These are phyloP conservation scores for Cyclura pinguis DNA, from an alignment of 2,797 vertebrate species.

Conservation along the genomic window DNA sequence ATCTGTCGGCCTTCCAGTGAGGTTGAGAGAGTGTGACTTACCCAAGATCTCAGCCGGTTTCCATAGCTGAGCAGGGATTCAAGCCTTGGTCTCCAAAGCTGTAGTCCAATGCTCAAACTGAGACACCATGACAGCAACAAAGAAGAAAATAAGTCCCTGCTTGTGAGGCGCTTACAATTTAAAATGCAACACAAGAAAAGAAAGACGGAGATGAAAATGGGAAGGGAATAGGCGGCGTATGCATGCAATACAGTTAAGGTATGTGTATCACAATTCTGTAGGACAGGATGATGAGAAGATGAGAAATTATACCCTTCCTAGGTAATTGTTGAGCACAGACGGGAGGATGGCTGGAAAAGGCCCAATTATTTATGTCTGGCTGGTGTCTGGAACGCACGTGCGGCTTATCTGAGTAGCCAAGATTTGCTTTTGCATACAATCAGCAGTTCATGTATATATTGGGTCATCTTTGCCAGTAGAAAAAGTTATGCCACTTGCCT, in stretches of 20 bases:
- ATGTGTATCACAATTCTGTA: not conserved
- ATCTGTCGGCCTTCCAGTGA: too few relatives aligned
- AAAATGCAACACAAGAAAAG: not conserved
- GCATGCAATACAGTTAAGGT: too few relatives aligned
- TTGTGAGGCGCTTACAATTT: not conserved
- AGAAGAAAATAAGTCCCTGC: not conserved
- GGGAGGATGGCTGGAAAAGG: not conserved
- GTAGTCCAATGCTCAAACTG: too few relatives aligned
- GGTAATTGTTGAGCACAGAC: not conserved
- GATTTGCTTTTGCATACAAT: not conserved
- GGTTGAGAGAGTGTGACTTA: too few relatives aligned
- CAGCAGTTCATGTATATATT: too few relatives aligned
- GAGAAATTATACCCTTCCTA: not conserved
- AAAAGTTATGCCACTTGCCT: too few relatives aligned
- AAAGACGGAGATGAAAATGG: not conserved
- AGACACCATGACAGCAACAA: too few relatives aligned
- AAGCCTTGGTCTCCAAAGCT: too few relatives aligned
- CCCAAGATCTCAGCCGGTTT: too few relatives aligned
- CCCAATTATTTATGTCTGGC: not conserved
- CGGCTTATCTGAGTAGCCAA: not conserved
- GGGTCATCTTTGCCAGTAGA: too few relatives aligned
- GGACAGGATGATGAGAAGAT: not conserved
- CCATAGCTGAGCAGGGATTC: too few relatives aligned
- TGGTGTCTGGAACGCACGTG: accelerated
- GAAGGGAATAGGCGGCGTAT: not conserved